Percentiles rank a stretch among this genome's conserved stretches.
Conservation (phyloP, 2,888 invertebrate species). For the Chrysolina americana region DNA sequence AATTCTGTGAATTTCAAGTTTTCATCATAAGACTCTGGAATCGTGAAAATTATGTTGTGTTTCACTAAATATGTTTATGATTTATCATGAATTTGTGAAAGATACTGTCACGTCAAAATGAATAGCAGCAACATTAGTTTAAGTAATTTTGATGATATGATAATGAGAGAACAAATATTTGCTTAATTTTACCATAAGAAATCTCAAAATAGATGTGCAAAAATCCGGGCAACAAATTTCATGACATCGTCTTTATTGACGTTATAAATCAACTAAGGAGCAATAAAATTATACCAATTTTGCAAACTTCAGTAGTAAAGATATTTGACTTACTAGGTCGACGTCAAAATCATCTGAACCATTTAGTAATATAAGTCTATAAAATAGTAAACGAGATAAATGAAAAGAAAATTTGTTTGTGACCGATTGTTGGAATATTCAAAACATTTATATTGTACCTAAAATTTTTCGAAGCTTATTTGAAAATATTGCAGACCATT, state of each 20-base stretch:
- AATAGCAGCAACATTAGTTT: not conserved
- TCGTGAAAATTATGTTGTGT: not conserved
- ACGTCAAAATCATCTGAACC: too few relatives aligned
- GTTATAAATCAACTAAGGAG: not conserved
- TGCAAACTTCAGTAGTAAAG: too few relatives aligned
- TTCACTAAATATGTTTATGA: not conserved
- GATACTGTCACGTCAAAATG: constrained; percentile 12
- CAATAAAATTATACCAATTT: not conserved
- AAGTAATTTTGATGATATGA: not conserved
- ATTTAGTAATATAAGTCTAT: too few relatives aligned
- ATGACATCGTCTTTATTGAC: constrained; percentile 5
- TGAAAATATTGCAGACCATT: too few relatives aligned
- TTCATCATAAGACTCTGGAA: too few relatives aligned
- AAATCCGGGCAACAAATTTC: not conserved
- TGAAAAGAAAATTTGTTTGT: too few relatives aligned
- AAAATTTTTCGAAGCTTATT: too few relatives aligned
- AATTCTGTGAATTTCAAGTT: not conserved
- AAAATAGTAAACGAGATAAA: too few relatives aligned
- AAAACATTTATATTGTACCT: too few relatives aligned
- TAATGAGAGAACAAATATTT: constrained; percentile 13
- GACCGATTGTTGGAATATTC: too few relatives aligned
- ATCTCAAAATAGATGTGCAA: constrained; percentile 17
- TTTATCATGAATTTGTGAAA: not conserved
- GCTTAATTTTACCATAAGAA: constrained; percentile 1
- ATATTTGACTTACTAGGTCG: too few relatives aligned